Evolutionary conservation across 2,888 invertebrate species (phyloP), one percentile per base, ranked within the genome.

Genomic region (Agrochola macilenta): DNA sequence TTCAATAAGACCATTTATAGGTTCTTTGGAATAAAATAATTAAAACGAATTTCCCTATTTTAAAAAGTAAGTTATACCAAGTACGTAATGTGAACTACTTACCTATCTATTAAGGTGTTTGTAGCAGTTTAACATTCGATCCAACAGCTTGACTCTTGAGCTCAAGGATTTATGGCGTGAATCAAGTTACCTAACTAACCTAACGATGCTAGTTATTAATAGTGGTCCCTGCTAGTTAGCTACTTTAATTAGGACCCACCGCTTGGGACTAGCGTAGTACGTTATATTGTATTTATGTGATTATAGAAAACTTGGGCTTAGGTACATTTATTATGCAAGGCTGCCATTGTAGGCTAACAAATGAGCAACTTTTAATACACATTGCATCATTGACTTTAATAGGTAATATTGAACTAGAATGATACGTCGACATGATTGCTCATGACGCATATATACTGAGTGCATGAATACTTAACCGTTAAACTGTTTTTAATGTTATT

Each of bases 141-240:
- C 71, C 76, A 26, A 90, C 97, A 4, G n/a, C 46, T 72, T 78
- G 78, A 72, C 83, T 69, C 71, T 81, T 78, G 43, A 65, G 61
- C 79, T 70, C 57, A 35, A 73, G 69, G 73, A 83, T 79, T 70
- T 83, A 83, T 74, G 66, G 20, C 26, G 52, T 52, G 66, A 66
- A 68, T 82, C 65, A 83, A 70, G 83, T 83, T 73, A 65, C 81
- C 49, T 83, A 78, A 82, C 97, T 79, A 63, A 65, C 81, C 43
- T 69, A 78, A 82, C 97, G 78, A 98, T 91, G 90, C 97, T 98
- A 86, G 96, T 95, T 35, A 97, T 93, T 71, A 98, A 89, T 97
- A 97, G 35, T 97, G 97, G 70, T 66, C 54, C 58, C 39, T 69
- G 70, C 77, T 83, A 83, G 61, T 64, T 68, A 64, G 76, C 72